Base-by-base conservation (phyloP, 2,888 invertebrate genomes). In the Caenorhabditis macrosperma region DNA sequence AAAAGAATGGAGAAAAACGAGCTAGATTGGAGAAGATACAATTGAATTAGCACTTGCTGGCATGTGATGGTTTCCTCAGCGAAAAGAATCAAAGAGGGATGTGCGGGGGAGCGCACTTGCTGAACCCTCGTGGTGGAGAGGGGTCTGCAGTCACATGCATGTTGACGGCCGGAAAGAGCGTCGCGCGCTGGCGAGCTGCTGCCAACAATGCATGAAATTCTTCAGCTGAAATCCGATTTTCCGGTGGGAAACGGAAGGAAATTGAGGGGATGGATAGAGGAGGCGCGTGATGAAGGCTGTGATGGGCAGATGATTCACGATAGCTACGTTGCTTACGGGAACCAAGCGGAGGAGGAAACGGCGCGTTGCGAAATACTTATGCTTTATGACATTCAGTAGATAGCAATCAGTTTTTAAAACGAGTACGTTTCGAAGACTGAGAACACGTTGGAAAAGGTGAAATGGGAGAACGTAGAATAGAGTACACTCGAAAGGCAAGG, bases 51-150 rank as follows among this genome's bases (percentile, higher is more conserved):
- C 55, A 35, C 46, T 35, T 33, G 48, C 24, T 54, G 54, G 61
- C 71, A 67, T 61, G 44, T 60, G 52, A 55, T 55, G 71, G 30
- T 10, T 6, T 30, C 52, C 59, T 24, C 33, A 50, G 50, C 28
- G 48, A 12, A 38, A 5, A 17, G 20, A 44, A 20, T 17, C 20
- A 17, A 17, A 66, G 44, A 12, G 20, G 41, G 24, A 41, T 26
- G 38, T 48, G 24, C 76, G 30, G 30, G 57, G 35, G 76, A 24
- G 76, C 76, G 76, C 76, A 24, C 38, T 69, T 77, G 44, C 69
- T 35, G 7, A 33, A 33, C 54, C 59, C 46, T 46, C 57, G 61
- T 54, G 69, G 69, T 41, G 20, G 10, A 10, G 26, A n/a, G 52
- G 20, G 1, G 9, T 22, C 35, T 20, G 2, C 12, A 2, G 44